Evolutionary conservation across 2,113 vertebrate genomes (phyloP), one percentile per base, ranked within the genome.

Genomic region (Heterotilapia buettikoferi): DNA sequence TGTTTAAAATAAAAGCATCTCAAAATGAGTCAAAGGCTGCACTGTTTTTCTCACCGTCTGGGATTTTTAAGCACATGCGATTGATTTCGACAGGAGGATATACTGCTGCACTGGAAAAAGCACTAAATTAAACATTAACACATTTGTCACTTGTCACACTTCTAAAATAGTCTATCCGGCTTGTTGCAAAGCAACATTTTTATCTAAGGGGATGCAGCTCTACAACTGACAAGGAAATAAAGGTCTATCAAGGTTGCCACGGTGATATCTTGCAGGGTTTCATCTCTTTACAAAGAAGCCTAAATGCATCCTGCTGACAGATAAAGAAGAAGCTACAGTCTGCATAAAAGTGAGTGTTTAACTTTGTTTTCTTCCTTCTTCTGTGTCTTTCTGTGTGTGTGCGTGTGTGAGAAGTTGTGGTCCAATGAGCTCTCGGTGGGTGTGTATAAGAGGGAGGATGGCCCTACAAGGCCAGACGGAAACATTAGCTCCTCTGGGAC

Each of bases 391-490:
- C 11, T 56, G 40, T 88, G 79, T 80, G 86, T 93, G 79, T 88
- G 85, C 78, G 68, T 40, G 59, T 82, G 84, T 81, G 88, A 82
- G 80, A 86, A 63, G 78, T 3, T 19, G 36, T 47, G 43, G 68
- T 57, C 93, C 94, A 93, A 92, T 94, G 73, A 88, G 89, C 40
- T 83, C 45, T 82, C 61, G 45, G 90, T 57, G 89, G 89, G 94
- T 63, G 82, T 88, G 86, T 86, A 33, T 45, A 47, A 85, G 83
- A 88, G 84, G 92, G 89, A 95, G 92, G 92, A 96, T 95, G 92
- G 91, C 96, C 96, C 88, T 95, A 97, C 76, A 96, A 96, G 96
- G 96, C 92, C 86, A 89, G 86, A 93, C 93, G 93, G 96, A 96
- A 96, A 93, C 94, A 85, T 88, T 76, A 84, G 88, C 92, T 95